These are phyloP conservation scores for Drosophila eugracilis DNA, from an alignment of 1,140 invertebrate species.

Conservation along the genomic window DNA sequence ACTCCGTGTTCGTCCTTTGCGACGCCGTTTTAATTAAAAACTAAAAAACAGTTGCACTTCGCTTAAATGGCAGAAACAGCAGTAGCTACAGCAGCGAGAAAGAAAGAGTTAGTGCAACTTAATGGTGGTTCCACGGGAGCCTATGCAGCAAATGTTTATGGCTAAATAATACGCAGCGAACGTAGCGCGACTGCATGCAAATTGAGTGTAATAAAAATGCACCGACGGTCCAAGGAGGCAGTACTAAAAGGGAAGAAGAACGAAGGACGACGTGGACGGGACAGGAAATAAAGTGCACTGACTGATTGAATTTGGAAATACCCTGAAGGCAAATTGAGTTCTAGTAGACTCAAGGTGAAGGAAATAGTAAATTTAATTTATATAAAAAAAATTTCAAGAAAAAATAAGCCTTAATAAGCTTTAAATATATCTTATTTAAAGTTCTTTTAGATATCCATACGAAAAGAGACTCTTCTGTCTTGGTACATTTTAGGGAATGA, in stretches of 20 bases:
- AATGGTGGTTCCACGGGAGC: conserved; percentile 61
- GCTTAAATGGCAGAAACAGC: conserved; percentile 27
- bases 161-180: conserved; percentile 65
- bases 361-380: conserved; percentile 3
- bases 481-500: no score
- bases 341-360: conserved; percentile 3
- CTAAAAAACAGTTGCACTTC: conserved; percentile 61
- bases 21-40: conserved; percentile 74
- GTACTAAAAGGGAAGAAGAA: background rate
- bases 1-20: conserved; percentile 16
- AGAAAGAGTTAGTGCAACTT: conserved; percentile 37
- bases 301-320: conserved; percentile 46
- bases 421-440: no score
- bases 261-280: background rate
- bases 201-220: conserved; percentile 70
- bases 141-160: conserved; percentile 63
- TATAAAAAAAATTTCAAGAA: no score
- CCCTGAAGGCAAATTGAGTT: conserved; percentile 26
- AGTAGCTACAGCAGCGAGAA: background rate
- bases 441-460: no score
- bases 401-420: no score
- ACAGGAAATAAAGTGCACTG: conserved; percentile 27
- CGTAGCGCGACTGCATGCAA: conserved; percentile 36
- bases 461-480: no score
- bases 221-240: conserved; percentile 5